A percentile compares a stretch with the other conserved stretches of the same genome.
Conservation (phyloP, 2,113 vertebrate genomes). For the Conger conger region DNA sequence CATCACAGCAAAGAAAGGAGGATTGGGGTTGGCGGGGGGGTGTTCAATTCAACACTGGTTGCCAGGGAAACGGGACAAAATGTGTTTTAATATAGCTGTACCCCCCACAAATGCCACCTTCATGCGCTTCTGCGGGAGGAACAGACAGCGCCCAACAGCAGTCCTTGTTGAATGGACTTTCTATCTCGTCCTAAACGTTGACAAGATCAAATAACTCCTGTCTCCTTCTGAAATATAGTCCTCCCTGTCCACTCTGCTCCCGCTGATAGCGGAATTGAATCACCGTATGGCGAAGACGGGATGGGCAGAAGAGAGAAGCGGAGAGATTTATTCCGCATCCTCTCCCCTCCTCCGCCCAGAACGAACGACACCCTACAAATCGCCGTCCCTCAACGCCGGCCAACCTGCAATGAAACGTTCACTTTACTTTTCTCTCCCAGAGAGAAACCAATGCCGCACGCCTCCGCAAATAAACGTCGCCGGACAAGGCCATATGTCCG, state of each 20-base stretch:
- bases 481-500: not conserved
- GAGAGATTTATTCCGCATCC: not conserved
- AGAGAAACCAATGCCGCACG: too few species aligned
- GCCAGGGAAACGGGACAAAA: not conserved
- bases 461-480: not conserved
- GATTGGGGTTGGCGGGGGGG: not conserved
- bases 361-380: too few species aligned
- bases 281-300: not conserved
- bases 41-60: not conserved
- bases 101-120: not conserved
- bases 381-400: too few species aligned
- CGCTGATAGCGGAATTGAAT: constrained; percentile 50
- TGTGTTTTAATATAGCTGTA: constrained; percentile 4
- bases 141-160: not conserved
- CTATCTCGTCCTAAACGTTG: constrained; percentile 36
- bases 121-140: constrained; percentile 1
- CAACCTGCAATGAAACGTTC: too few species aligned
- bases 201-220: constrained; percentile 51
- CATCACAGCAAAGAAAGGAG: not conserved
- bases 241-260: constrained; percentile 37
- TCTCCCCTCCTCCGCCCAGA: not conserved
- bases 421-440: too few species aligned
- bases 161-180: constrained; percentile 18
- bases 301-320: constrained; percentile 16
- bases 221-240: constrained; percentile 60